Conservation (phyloP, 1,140 invertebrate genomes). For the Aphis craccivora region DNA sequence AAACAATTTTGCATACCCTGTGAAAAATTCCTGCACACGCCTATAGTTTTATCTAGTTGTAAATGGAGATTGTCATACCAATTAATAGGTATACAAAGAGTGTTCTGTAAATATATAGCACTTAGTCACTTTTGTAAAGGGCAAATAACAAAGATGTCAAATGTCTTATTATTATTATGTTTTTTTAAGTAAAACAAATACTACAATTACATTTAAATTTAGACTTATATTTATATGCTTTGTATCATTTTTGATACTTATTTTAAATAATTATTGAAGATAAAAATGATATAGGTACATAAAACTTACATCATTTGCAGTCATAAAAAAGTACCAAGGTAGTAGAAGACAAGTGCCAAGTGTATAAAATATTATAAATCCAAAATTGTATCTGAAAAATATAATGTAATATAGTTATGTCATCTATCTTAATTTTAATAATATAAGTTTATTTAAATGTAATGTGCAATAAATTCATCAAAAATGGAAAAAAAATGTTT, state of each 20-base stretch:
- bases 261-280: not conserved
- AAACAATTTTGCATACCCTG: no score
- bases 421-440: not conserved
- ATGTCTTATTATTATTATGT: no score
- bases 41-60: no score
- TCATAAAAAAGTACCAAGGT: slow-evolving; percentile 96
- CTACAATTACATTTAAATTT: not conserved
- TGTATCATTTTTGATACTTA: no score
- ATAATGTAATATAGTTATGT: not conserved
- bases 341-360: slow-evolving; percentile 88
- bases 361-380: slow-evolving; percentile 88
- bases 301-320: slow-evolving; percentile 86
- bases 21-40: no score
- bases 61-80: no score
- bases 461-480: no score
- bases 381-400: slow-evolving; percentile 70
- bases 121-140: not conserved
- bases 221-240: no score
- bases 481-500: not conserved
- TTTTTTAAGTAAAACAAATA: no score
- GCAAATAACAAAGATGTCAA: no score
- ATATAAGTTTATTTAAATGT: no score
- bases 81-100: not conserved
- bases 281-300: not conserved
- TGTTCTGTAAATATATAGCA: no score